Percentiles rank a stretch among this genome's conserved stretches.
Evolutionary conservation across 2,888 invertebrate species (phyloP).

Genomic region (Dendrolimus houi): DNA sequence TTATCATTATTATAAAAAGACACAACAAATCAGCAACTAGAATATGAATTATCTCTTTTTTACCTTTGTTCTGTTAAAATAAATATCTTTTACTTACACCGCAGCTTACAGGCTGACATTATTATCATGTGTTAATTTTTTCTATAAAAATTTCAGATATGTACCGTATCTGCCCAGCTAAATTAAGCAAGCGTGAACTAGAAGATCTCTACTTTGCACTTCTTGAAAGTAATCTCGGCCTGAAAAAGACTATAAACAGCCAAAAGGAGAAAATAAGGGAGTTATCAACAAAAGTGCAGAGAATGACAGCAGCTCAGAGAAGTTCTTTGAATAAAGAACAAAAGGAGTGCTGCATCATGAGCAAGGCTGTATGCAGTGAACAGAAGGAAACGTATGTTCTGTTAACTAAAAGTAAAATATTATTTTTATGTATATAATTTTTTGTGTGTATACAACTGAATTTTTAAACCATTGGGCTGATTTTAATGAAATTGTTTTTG

Average conservation of each 20-base stretch:
- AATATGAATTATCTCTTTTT: too few relatives aligned
- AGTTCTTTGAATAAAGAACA: slow-evolving; percentile 22
- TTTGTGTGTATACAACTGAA: too few relatives aligned
- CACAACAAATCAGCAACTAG: too few relatives aligned
- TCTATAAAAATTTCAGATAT: slow-evolving; percentile 22
- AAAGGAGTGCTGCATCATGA: slow-evolving; percentile 36
- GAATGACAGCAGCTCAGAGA: slow-evolving; percentile 33
- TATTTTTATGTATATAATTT: too few relatives aligned
- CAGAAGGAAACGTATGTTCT: slow-evolving; percentile 49
- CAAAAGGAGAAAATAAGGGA: slow-evolving; percentile 72
- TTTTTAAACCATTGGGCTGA: too few relatives aligned
- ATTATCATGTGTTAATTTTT: too few relatives aligned
- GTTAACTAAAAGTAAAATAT: neutral
- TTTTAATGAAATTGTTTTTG: too few relatives aligned
- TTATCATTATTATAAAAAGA: too few relatives aligned
- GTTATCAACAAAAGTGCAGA: slow-evolving; percentile 43
- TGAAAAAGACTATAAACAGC: slow-evolving; percentile 78
- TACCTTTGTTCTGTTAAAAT: too few relatives aligned
- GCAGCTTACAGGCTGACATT: too few relatives aligned
- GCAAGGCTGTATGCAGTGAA: slow-evolving; percentile 35
- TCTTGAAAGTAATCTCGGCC: slow-evolving; percentile 75
- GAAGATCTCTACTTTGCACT: slow-evolving; percentile 80
- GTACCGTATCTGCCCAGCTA: slow-evolving; percentile 52
- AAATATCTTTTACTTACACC: too few relatives aligned
- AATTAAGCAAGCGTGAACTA: slow-evolving; percentile 77